Evolutionary conservation across 2,888 invertebrate genomes (phyloP).

Genomic region (Dorcus hopei): DNA sequence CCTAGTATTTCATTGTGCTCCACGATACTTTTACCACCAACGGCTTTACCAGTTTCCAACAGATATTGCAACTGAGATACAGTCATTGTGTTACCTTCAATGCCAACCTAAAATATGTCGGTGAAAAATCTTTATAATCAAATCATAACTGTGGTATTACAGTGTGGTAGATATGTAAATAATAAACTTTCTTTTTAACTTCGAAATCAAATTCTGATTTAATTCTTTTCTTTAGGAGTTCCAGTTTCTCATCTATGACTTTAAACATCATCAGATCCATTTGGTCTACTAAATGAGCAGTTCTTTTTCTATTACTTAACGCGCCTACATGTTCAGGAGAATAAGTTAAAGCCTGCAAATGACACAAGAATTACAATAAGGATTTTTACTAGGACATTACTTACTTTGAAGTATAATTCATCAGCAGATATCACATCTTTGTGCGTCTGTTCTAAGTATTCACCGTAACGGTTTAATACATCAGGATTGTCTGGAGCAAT

Average conservation of each 20-base stretch:
- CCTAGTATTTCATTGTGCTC: constrained; percentile 97
- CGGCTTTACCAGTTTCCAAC: constrained; percentile 84
- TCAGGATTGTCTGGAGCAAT: constrained; percentile 91
- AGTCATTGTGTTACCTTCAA: constrained; percentile 97
- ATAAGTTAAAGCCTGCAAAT: constrained; percentile 64
- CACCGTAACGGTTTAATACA: constrained; percentile 87
- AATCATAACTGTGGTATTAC: constrained; percentile 42
- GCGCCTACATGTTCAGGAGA: constrained; percentile 82
- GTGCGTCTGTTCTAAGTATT: constrained; percentile 83
- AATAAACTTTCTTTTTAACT: constrained; percentile 90
- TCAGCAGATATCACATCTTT: constrained; percentile 87
- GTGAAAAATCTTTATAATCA: neutral
- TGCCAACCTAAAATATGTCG: constrained; percentile 59
- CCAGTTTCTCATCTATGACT: constrained; percentile 80
- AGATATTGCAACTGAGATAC: constrained; percentile 87
- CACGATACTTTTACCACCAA: constrained; percentile 87
- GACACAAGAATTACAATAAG: constrained; percentile 8
- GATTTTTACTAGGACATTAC: neutral
- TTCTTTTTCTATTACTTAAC: constrained; percentile 75
- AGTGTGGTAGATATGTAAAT: constrained; percentile 94
- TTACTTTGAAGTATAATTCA: constrained; percentile 78
- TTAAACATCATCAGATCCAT: constrained; percentile 77
- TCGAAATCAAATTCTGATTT: constrained; percentile 80
- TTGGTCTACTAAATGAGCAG: constrained; percentile 84
- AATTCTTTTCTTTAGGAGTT: constrained; percentile 70